These are phyloP conservation scores for Falco novaeseelandiae DNA, from an alignment of 2,797 vertebrate species.

Conservation along the genomic window DNA sequence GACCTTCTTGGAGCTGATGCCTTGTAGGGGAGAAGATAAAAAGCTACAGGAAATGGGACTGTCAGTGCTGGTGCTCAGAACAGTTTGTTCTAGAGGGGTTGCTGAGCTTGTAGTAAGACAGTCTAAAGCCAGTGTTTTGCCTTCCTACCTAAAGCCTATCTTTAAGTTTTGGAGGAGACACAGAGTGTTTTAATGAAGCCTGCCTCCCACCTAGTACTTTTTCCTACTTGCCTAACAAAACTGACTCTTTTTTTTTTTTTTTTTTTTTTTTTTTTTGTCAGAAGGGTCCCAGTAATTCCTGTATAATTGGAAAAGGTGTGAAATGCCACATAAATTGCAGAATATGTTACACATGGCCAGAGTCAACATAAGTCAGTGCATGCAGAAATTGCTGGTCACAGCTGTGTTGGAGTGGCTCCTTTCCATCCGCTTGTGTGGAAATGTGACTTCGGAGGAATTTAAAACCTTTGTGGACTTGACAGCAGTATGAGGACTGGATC, in stretches of 20 bases:
- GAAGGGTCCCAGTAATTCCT: background rate
- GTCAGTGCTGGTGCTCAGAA: background rate
- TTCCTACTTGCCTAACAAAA: background rate
- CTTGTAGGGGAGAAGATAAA: background rate
- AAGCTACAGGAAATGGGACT: background rate
- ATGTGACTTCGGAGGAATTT: background rate
- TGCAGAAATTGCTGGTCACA: background rate
- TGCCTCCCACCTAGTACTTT: background rate
- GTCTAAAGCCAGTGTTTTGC: background rate
- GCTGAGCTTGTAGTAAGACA: background rate
- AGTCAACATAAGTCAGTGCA: background rate
- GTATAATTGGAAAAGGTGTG: background rate
- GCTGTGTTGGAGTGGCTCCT: background rate
- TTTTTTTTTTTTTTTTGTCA: background rate
- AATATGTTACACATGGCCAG: rapidly evolving
- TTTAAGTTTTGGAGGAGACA: background rate
- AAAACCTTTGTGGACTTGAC: too few species aligned
- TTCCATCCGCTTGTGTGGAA: background rate
- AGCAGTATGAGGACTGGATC: background rate
- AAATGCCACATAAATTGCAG: background rate
- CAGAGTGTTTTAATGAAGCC: background rate
- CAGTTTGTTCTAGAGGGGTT: background rate
- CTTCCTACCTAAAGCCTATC: background rate
- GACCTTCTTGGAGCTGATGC: background rate
- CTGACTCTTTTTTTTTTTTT: too few species aligned